Evolutionary conservation across 2,113 vertebrate genomes (phyloP).

Genomic region (Mionectes macconnelli): DNA sequence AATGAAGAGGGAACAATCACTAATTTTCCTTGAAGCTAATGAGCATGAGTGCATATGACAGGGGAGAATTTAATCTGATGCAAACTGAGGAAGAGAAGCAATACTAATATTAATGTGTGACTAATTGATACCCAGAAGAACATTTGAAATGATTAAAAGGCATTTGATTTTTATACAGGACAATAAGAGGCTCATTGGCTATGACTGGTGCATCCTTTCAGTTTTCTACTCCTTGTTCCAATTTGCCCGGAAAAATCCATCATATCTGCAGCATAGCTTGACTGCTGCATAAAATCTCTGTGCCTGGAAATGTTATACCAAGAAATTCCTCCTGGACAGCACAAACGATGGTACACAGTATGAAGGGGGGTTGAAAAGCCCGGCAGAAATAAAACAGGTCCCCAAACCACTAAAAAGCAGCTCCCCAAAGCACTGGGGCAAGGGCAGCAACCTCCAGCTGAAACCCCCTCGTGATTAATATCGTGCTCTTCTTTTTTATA

Average conservation of each 20-base stretch:
- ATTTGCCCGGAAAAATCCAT: slow-evolving; percentile 67
- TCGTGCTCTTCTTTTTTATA: slow-evolving; percentile 43
- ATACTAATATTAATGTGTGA: slow-evolving; percentile 60
- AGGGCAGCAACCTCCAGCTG: not conserved
- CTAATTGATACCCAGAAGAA: slow-evolving; percentile 71
- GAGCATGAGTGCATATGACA: not conserved
- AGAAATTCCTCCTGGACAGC: slow-evolving; percentile 56
- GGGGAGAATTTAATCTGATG: slow-evolving; percentile 58
- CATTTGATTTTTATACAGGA: slow-evolving; percentile 59
- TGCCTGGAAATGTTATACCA: slow-evolving; percentile 59
- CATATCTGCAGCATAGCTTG: slow-evolving; percentile 35
- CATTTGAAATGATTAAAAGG: slow-evolving; percentile 60
- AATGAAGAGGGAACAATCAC: slow-evolving; percentile 24
- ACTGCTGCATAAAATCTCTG: slow-evolving; percentile 51
- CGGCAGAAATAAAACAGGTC: slow-evolving; percentile 13
- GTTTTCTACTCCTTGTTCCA: slow-evolving; percentile 25
- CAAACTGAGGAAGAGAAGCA: slow-evolving; percentile 37
- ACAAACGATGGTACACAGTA: not conserved
- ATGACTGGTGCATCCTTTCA: slow-evolving; percentile 4
- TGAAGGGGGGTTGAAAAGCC: not conserved
- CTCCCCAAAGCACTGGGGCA: not conserved
- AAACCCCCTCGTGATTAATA: slow-evolving; percentile 51
- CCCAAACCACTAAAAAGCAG: not conserved
- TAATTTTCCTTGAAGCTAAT: slow-evolving; percentile 54
- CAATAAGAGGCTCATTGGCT: slow-evolving; percentile 57